Percentiles rank a stretch among this genome's conserved stretches.
Evolutionary conservation across 2,797 vertebrate species (phyloP).

Genomic region (Alca torda): DNA sequence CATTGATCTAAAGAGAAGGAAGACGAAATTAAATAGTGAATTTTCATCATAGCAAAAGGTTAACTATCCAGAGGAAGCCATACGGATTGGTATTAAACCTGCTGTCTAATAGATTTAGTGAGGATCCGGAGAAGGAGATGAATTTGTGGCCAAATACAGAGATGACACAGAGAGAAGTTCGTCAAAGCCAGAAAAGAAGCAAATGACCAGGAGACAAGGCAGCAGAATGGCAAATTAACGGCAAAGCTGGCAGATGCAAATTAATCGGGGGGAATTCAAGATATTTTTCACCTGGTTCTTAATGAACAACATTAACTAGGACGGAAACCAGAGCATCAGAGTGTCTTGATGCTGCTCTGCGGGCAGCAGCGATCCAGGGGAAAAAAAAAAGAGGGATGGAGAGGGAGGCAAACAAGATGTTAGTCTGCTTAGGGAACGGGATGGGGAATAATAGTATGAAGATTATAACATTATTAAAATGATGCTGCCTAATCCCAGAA

Average conservation of each 20-base stretch:
- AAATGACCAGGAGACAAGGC: neutral
- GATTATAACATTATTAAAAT: constrained; percentile 32
- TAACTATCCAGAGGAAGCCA: neutral
- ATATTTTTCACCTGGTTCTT: neutral
- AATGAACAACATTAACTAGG: neutral
- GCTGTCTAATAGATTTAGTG: neutral
- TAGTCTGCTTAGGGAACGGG: neutral
- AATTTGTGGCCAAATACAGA: neutral
- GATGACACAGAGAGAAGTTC: neutral
- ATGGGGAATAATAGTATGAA: neutral
- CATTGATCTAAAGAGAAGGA: constrained; percentile 1
- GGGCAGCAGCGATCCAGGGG: neutral
- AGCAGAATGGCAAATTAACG: neutral
- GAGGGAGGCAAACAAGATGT: neutral
- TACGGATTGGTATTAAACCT: neutral
- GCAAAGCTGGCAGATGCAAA: neutral
- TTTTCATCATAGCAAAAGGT: constrained; percentile 18
- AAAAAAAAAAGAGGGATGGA: neutral
- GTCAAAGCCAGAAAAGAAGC: neutral
- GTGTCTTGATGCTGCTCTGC: neutral
- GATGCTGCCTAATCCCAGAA: constrained; percentile 37
- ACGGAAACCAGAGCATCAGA: neutral
- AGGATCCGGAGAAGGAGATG: neutral
- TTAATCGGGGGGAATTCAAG: neutral
- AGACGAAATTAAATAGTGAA: neutral